Conservation (phyloP, 2,797 vertebrate species). For the Sebastolobus alascanus region DNA sequence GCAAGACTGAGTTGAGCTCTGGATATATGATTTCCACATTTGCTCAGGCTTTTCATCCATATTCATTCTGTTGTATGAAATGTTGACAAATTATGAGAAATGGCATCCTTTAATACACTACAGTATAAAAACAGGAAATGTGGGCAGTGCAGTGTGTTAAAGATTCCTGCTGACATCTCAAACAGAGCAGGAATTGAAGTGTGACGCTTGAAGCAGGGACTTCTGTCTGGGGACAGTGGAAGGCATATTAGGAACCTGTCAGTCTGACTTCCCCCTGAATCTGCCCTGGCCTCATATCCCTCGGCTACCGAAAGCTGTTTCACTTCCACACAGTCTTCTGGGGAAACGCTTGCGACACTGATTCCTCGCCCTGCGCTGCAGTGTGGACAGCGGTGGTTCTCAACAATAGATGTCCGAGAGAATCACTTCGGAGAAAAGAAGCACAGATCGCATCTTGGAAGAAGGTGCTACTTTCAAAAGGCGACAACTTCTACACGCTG, state of each 20-base stretch:
- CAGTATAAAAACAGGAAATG: constrained; percentile 20
- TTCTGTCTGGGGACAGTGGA: constrained; percentile 25
- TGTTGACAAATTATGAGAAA: not conserved
- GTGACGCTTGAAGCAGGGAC: constrained; percentile 19
- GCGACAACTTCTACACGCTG: not conserved
- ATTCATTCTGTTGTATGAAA: not conserved
- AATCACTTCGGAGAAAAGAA: not conserved
- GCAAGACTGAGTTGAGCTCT: not conserved
- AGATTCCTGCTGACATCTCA: constrained; percentile 39
- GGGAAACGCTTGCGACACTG: constrained; percentile 52
- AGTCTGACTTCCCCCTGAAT: constrained; percentile 62
- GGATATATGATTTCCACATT: not conserved
- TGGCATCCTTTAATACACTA: not conserved
- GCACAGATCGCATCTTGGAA: not conserved
- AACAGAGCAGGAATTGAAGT: constrained; percentile 13
- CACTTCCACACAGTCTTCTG: constrained; percentile 73
- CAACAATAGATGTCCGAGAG: not conserved
- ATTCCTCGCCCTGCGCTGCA: constrained; percentile 34
- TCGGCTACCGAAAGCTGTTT: constrained; percentile 58
- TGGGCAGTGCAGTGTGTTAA: not conserved
- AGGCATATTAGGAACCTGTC: constrained; percentile 61
- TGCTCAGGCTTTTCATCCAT: not conserved
- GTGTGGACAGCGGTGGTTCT: not conserved
- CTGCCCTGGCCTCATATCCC: constrained; percentile 12
- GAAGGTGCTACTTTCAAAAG: not conserved